These are phyloP conservation scores for Heliconius nattereri DNA, from an alignment of 1,140 invertebrate species.

Conservation along the genomic window DNA sequence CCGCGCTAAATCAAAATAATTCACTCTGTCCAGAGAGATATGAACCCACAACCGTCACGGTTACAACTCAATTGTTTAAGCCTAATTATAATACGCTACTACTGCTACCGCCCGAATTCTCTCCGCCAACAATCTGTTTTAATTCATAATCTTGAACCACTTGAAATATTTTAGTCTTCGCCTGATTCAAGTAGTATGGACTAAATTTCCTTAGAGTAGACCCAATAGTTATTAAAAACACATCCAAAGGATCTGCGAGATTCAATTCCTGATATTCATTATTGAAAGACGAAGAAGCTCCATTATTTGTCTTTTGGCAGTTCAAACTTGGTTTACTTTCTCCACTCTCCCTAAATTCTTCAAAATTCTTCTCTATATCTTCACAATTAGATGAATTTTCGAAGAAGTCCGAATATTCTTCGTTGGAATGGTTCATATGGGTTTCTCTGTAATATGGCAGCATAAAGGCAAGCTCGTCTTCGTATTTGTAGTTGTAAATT, in stretches of 20 bases:
- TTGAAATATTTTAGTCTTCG: slow-evolving; percentile 73
- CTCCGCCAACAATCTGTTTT: slow-evolving; percentile 67
- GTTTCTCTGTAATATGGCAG: slow-evolving; percentile 64
- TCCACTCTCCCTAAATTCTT: slow-evolving; percentile 33
- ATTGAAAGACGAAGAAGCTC: neutral
- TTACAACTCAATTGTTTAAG: no score
- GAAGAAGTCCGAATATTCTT: slow-evolving; percentile 56
- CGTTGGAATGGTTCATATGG: slow-evolving; percentile 14
- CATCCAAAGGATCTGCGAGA: slow-evolving; percentile 63
- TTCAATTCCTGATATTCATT: slow-evolving; percentile 55
- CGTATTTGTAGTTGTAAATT: slow-evolving; percentile 68
- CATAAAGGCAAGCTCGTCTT: slow-evolving; percentile 65
- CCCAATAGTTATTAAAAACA: slow-evolving; percentile 66
- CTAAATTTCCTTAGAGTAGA: slow-evolving; percentile 65
- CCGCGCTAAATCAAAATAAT: no score
- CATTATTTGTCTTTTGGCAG: neutral
- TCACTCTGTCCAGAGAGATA: no score
- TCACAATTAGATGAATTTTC: slow-evolving; percentile 51
- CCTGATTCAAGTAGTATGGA: slow-evolving; percentile 71
- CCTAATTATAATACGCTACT: slow-evolving; percentile 33
- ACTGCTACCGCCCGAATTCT: slow-evolving; percentile 47
- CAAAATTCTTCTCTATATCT: slow-evolving; percentile 51
- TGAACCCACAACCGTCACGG: no score
- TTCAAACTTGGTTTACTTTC: neutral
- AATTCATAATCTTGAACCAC: slow-evolving; percentile 73